Percentiles rank a stretch among this genome's conserved stretches.
These are phyloP conservation scores for Caiman crocodilus DNA, from an alignment of 2,797 vertebrate species.

Conservation along the genomic window DNA sequence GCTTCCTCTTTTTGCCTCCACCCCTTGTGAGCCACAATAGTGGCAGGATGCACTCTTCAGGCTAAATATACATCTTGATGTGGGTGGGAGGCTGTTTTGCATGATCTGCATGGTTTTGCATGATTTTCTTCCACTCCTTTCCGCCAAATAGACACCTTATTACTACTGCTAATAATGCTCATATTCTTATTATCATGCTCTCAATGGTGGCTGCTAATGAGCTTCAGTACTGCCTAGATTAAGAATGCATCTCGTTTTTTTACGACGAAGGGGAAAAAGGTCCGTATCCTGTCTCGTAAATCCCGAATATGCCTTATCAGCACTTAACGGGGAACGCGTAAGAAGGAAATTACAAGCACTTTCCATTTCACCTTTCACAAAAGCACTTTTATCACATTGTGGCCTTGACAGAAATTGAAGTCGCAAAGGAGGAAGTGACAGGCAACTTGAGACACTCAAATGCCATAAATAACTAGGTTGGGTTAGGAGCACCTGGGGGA, in stretches of 20 bases:
- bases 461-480: accelerated
- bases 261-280: neutral
- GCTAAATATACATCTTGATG: neutral
- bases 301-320: neutral
- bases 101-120: neutral
- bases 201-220: neutral
- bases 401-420: accelerated
- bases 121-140: neutral
- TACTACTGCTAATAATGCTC: too few relatives aligned
- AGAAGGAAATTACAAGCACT: neutral
- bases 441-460: neutral
- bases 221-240: neutral
- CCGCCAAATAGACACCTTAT: neutral
- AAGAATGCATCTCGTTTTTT: neutral
- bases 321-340: neutral
- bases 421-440: accelerated
- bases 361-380: neutral
- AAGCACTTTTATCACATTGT: neutral
- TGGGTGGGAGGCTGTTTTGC: neutral
- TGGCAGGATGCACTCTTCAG: neutral
- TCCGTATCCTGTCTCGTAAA: accelerated
- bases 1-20: too few relatives aligned
- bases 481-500: accelerated
- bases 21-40: neutral
- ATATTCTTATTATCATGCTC: neutral